phyloP scores from a whole-genome alignment of 2,797 vertebrate species.

The Champsocephalus esox region DNA sequence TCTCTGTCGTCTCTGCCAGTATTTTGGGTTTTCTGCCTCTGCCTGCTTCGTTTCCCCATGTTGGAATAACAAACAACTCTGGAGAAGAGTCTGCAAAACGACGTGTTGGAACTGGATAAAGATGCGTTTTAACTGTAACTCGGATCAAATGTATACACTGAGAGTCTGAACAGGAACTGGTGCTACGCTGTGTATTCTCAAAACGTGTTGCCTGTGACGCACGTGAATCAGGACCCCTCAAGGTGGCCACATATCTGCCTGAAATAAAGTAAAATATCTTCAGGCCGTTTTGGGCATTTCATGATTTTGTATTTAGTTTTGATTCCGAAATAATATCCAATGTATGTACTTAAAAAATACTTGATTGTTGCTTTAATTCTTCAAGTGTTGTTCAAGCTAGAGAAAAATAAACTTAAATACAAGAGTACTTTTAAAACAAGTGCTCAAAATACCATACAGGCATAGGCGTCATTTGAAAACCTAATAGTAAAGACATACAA shows the following conservation, averaged over 20 bases:
- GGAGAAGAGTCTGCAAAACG: slow-evolving; percentile 59
- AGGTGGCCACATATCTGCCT: slow-evolving; percentile 69
- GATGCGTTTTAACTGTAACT: background rate
- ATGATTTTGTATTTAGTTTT: no score
- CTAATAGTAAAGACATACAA: no score
- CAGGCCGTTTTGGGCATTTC: no score
- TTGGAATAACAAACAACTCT: slow-evolving; percentile 55
- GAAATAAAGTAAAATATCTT: slow-evolving; percentile 27
- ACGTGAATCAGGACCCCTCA: slow-evolving; percentile 76
- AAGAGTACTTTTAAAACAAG: no score
- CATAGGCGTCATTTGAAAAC: no score
- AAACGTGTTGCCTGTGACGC: slow-evolving; percentile 73
- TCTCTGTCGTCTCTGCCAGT: slow-evolving; percentile 80
- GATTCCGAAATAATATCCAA: no score
- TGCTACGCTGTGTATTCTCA: background rate
- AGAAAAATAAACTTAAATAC: no score
- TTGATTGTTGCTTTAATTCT: no score
- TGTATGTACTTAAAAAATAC: no score
- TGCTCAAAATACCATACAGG: no score
- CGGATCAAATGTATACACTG: background rate
- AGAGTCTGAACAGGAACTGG: background rate
- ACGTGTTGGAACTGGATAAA: background rate
- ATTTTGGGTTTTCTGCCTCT: slow-evolving; percentile 79
- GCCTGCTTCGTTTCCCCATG: slow-evolving; percentile 86
- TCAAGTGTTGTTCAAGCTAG: no score